Evolutionary conservation across 2,113 vertebrate genomes (phyloP).

Genomic region (Microtus pennsylvanicus): DNA sequence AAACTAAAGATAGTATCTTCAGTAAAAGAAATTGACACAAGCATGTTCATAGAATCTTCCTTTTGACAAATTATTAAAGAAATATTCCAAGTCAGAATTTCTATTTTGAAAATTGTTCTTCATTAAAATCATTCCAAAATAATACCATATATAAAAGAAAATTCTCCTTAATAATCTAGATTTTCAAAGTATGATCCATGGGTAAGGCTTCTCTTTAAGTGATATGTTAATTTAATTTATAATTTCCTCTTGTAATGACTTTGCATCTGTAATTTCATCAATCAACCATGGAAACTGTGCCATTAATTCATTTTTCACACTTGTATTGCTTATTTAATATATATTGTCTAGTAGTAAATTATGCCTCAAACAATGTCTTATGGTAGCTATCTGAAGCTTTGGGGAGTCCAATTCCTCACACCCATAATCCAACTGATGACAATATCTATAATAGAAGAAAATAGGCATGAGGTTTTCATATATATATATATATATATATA

Average conservation of each 20-base stretch:
- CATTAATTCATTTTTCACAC: slow-evolving; percentile 86
- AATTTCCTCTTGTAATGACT: slow-evolving; percentile 86
- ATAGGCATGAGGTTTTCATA: too few relatives aligned
- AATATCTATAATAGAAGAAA: slow-evolving; percentile 85
- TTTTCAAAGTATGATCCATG: slow-evolving; percentile 91
- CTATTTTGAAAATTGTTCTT: not conserved
- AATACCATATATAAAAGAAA: slow-evolving; percentile 71
- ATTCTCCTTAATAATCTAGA: slow-evolving; percentile 86
- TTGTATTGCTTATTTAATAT: slow-evolving; percentile 87
- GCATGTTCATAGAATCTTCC: not conserved
- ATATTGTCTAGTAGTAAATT: slow-evolving; percentile 89
- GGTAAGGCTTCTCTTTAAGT: slow-evolving; percentile 91
- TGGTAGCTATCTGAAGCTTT: slow-evolving; percentile 92
- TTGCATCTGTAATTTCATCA: slow-evolving; percentile 96
- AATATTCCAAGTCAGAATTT: not conserved
- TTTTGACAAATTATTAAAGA: not conserved
- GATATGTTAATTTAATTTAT: slow-evolving; percentile 94
- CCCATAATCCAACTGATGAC: slow-evolving; percentile 94
- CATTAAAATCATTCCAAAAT: not conserved
- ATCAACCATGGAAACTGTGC: slow-evolving; percentile 93
- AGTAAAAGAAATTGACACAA: not conserved
- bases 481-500: not conserved
- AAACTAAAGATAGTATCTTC: not conserved
- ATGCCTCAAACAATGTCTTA: slow-evolving; percentile 92
- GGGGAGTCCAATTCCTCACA: slow-evolving; percentile 91